These are phyloP conservation scores for Trissolcus brochymenae DNA, from an alignment of 2,888 invertebrate genomes.

Conservation along the genomic window DNA sequence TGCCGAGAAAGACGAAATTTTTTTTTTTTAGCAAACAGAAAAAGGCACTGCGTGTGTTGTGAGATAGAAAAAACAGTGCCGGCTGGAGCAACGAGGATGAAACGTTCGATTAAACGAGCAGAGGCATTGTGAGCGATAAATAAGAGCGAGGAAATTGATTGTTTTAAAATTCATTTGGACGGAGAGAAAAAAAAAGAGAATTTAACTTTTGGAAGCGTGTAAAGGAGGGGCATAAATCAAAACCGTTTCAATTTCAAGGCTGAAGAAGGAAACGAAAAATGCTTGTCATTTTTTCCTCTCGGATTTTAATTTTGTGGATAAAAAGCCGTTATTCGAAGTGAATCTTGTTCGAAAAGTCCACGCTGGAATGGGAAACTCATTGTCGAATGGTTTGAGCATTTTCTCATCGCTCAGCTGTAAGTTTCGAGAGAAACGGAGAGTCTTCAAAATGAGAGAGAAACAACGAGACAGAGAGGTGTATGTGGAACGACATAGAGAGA, in stretches of 20 bases:
- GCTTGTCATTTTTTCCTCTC: neutral
- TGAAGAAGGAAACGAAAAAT: neutral
- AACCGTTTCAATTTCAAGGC: neutral
- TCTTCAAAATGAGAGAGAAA: constrained; percentile 18
- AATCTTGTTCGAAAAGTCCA: constrained; percentile 1
- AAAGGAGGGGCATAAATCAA: too few species aligned
- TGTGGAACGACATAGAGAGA: constrained; percentile 6
- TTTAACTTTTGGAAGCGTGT: too few species aligned
- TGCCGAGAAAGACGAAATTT: constrained; percentile 1
- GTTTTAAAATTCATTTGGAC: neutral
- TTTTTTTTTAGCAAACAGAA: neutral
- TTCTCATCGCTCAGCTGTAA: constrained; percentile 2
- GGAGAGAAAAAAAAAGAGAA: neutral
- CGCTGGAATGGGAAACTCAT: neutral
- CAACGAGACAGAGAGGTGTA: neutral
- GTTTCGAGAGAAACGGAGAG: neutral
- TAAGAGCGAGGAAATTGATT: constrained; percentile 2
- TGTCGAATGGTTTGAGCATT: neutral
- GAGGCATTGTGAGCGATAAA: neutral
- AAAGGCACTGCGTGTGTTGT: neutral
- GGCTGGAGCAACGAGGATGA: neutral
- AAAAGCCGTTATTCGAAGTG: constrained; percentile 13
- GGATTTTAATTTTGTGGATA: neutral
- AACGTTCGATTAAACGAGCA: neutral
- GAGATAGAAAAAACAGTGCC: neutral